These are phyloP conservation scores for Laticauda colubrina DNA, from an alignment of 2,113 vertebrate genomes.

Conservation along the genomic window DNA sequence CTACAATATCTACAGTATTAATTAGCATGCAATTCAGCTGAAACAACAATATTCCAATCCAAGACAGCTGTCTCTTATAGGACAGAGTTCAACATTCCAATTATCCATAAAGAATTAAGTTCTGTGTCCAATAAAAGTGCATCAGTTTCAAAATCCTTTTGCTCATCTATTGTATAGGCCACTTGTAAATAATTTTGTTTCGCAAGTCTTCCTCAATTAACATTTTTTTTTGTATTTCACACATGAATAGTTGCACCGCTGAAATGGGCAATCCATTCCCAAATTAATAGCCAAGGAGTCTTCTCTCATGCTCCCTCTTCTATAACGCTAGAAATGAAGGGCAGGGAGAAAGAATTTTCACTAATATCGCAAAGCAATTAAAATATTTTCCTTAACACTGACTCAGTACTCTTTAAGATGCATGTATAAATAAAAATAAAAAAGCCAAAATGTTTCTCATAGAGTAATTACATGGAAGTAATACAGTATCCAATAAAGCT, in stretches of 20 bases:
- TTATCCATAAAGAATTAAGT: slow-evolving; percentile 51
- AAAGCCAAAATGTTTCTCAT: slow-evolving; percentile 33
- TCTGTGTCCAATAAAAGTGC: slow-evolving; percentile 36
- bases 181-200: slow-evolving; percentile 56
- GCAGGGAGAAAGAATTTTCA: slow-evolving; percentile 35
- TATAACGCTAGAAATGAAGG: slow-evolving; percentile 56
- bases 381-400: slow-evolving; percentile 24
- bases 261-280: slow-evolving; percentile 43
- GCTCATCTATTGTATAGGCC: slow-evolving; percentile 48
- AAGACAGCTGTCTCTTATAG: slow-evolving; percentile 24
- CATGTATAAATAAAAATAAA: slow-evolving; percentile 32
- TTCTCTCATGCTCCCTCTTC: slow-evolving; percentile 12
- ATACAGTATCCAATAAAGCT: slow-evolving; percentile 41
- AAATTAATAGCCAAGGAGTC: slow-evolving; percentile 50
- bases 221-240: slow-evolving; percentile 62
- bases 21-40: slow-evolving; percentile 51
- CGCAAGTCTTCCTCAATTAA: slow-evolving; percentile 45
- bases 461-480: slow-evolving; percentile 58
- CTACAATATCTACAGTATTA: not conserved
- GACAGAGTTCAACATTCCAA: slow-evolving; percentile 55
- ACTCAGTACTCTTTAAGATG: too few relatives aligned
- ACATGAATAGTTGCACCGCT: slow-evolving; percentile 42
- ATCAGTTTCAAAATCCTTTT: slow-evolving; percentile 48
- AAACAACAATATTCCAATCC: slow-evolving; percentile 26
- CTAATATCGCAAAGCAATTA: slow-evolving; percentile 60